Evolutionary conservation across 2,888 invertebrate species (phyloP), one percentile per base, ranked within the genome.

Genomic region (Chymomyza amoena): DNA sequence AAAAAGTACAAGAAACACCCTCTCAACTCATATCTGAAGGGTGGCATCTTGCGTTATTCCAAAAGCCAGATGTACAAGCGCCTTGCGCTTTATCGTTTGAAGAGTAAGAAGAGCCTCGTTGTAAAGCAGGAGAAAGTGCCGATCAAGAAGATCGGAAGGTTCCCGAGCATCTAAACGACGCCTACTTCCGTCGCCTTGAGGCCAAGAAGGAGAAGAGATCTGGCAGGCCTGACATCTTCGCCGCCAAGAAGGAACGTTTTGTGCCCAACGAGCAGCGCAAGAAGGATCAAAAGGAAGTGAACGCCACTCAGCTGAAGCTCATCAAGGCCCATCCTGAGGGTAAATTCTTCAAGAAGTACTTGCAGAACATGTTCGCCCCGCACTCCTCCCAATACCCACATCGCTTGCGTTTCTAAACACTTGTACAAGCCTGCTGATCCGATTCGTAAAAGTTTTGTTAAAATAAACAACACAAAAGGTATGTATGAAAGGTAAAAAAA

Each of bases 311-410:
- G 52, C 92, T 98, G 81, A 95, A 94, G 77, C 96, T 95, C n/a
- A 96, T 99, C 90, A 96, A 95, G 91, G 94, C 95, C 89, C 94
- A 96, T 86, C 92, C 94, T 4, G 98, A 99, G 89, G 96, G 96
- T 92, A 97, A 98, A 93, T 92, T 95, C 84, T 93, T 99, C 82
- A 95, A 96, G 90, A 96, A 96, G 66, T 99, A 99, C 93, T 94
- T 99, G 90, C 95, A 96, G 88, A 94, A 97, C 56, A 95, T 97
- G 94, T 99, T 99, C 93, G 96, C 96, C 51, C 94, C 99, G 81
- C 94, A 96, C 90, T 98, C 97, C 90, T 96, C 96, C 92, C 97
- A 99, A 93, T 98, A 94, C 92, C 98, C 99, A 77, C 99, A 99
- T 93, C 95, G 97, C 92, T 95, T 99, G 96, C 95, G 95, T 91